These are phyloP conservation scores for Girardinus metallicus DNA, from an alignment of 2,797 vertebrate species.

Conservation along the genomic window DNA sequence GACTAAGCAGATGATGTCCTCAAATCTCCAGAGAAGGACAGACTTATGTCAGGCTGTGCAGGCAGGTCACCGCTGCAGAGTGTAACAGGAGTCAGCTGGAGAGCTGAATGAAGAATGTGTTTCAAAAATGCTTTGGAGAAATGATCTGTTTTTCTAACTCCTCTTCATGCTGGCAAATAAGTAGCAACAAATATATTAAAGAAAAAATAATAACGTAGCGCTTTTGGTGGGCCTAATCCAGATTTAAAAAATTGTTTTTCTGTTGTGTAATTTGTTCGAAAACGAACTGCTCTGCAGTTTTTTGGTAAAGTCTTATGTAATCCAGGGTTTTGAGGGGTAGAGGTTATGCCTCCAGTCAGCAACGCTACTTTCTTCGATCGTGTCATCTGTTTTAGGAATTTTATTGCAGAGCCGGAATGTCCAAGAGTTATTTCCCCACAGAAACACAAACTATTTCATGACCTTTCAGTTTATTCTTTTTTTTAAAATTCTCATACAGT, in stretches of 20 bases:
- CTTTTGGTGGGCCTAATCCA: not conserved
- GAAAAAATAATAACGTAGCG: not conserved
- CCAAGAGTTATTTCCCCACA: conserved; percentile 10
- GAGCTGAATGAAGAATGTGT: not conserved
- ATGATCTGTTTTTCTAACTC: not conserved
- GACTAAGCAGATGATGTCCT: conserved; percentile 6
- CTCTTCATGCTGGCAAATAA: not conserved
- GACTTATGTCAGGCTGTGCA: conserved; percentile 3
- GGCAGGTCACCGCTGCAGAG: not conserved
- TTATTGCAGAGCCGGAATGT: conserved; percentile 1
- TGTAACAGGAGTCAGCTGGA: not conserved
- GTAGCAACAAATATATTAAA: not conserved
- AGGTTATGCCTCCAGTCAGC: not conserved
- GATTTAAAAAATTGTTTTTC: not conserved
- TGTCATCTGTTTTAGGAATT: conserved; percentile 1
- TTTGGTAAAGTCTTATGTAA: not conserved
- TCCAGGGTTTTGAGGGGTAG: not conserved
- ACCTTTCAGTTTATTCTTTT: conserved; percentile 5
- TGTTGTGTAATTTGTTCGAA: not conserved
- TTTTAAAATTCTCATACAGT: not conserved
- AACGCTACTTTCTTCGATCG: not conserved
- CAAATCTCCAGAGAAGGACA: not conserved
- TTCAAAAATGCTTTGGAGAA: not conserved
- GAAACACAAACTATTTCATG: not conserved
- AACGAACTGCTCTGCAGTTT: not conserved